phyloP scores from a whole-genome alignment of 35 echinoderm and acorn worm genomes.

The Lytechinus pictus region DNA sequence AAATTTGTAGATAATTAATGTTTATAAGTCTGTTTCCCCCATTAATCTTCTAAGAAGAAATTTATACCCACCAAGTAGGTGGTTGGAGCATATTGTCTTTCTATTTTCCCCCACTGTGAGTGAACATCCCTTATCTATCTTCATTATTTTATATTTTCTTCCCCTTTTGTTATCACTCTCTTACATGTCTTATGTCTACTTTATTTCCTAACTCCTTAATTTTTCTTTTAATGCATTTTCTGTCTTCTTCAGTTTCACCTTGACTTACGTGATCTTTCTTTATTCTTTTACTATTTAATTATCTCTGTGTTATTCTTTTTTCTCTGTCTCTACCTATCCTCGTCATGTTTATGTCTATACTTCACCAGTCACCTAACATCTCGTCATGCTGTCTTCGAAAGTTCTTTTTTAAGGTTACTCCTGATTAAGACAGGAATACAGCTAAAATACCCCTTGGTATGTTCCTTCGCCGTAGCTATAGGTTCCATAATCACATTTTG shows the following conservation, averaged over 20 bases:
- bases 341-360: neutral
- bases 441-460: neutral
- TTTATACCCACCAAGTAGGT: too few species aligned
- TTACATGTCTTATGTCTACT: neutral
- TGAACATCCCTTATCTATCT: too few species aligned
- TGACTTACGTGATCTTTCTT: neutral
- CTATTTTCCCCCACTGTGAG: too few species aligned
- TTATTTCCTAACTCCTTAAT: neutral
- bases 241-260: neutral
- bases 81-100: too few species aligned
- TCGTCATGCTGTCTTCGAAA: neutral
- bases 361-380: neutral
- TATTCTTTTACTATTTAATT: neutral
- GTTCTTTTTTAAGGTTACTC: neutral
- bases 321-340: neutral
- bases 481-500: slow-evolving; percentile 4
- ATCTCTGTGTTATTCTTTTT: neutral
- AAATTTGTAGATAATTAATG: neutral
- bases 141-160: neutral
- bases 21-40: neutral
- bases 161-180: neutral
- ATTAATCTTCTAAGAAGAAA: neutral
- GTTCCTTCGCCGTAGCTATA: neutral
- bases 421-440: neutral
- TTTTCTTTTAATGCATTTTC: neutral